Evolutionary conservation across 1,140 invertebrate genomes (phyloP).

Genomic region (Papilio aristodemus): DNA sequence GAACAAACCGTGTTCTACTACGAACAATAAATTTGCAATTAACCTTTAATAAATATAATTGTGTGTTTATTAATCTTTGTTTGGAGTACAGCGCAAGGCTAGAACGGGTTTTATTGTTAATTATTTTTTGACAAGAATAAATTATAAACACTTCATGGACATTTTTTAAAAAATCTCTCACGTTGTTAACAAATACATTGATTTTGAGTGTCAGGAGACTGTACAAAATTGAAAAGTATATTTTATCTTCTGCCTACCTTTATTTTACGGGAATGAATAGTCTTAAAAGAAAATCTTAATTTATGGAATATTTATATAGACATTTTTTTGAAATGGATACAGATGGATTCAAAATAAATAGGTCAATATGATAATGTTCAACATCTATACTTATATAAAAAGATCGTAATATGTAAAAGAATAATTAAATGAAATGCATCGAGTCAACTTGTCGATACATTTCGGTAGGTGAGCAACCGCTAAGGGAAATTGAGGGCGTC

Average conservation of each 20-base stretch:
- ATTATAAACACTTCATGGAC: not conserved
- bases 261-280: too few species aligned
- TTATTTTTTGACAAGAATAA: not conserved
- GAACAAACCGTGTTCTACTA: too few species aligned
- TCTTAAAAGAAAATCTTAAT: too few species aligned
- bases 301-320: too few species aligned
- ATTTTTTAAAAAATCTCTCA: not conserved
- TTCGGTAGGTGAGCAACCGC: constrained; percentile 1
- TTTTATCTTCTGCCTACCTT: too few species aligned
- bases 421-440: not conserved
- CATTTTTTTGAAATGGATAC: too few species aligned
- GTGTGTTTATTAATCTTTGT: constrained; percentile 14
- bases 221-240: too few species aligned
- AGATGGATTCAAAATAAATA: too few species aligned
- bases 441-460: not conserved
- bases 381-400: too few species aligned
- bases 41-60: constrained; percentile 8
- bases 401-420: too few species aligned
- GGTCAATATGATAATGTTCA: too few species aligned
- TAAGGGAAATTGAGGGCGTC: constrained; percentile 24
- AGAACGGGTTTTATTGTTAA: not conserved
- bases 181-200: not conserved
- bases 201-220: too few species aligned
- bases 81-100: constrained; percentile 2
- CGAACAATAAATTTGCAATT: constrained; percentile 10